phyloP scores from a whole-genome alignment of 2,113 vertebrate species.

The Microtus ochrogaster region DNA sequence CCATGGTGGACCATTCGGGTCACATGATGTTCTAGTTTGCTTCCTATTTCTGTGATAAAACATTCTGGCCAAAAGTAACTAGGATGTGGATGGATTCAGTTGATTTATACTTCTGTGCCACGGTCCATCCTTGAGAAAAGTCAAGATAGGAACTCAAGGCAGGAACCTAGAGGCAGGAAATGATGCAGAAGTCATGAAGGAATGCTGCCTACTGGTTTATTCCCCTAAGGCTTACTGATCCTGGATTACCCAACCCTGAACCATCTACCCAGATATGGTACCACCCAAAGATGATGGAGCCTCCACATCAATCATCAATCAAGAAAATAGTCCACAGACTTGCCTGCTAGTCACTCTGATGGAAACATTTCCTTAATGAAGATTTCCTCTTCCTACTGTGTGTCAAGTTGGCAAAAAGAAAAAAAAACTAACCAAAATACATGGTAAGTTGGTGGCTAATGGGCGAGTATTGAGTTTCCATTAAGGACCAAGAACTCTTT shows the following conservation, averaged over 20 bases:
- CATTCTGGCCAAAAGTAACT: not conserved
- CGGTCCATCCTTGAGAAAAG: not conserved
- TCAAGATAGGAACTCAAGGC: not conserved
- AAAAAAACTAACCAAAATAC: not conserved
- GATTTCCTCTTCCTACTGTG: not conserved
- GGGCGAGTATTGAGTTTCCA: too few species aligned
- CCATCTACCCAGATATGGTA: not conserved
- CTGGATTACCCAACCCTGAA: not conserved
- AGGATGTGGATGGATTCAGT: not conserved
- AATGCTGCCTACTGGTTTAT: not conserved
- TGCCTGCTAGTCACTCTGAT: not conserved
- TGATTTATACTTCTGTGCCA: not conserved
- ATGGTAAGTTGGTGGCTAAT: not conserved
- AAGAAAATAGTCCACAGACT: not conserved
- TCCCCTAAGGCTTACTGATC: not conserved
- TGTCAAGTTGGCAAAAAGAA: not conserved
- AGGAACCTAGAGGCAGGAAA: not conserved
- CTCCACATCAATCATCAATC: not conserved
- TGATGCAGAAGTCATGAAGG: not conserved
- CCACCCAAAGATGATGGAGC: not conserved
- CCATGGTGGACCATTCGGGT: too few species aligned
- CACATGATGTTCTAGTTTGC: not conserved
- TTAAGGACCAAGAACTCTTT: not conserved
- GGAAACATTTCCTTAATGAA: not conserved
- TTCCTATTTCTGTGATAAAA: not conserved